Conservation (phyloP, 2,888 invertebrate species). For the Spicauda simplicius region DNA sequence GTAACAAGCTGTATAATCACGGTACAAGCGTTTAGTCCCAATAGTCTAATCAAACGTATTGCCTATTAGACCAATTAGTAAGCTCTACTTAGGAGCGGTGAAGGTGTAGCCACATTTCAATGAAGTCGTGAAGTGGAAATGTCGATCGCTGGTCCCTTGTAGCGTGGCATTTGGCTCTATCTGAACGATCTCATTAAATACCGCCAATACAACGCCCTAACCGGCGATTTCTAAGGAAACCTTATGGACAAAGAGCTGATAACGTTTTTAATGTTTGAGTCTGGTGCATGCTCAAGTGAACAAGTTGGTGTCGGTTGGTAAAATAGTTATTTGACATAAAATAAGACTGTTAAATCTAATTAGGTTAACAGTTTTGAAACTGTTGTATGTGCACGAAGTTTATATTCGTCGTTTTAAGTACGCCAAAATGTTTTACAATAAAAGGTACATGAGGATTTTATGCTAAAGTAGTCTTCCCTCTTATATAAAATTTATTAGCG, state of each 20-base stretch:
- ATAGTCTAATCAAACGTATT: slow-evolving; percentile 14
- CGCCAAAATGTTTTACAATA: no score
- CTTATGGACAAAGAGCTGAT: slow-evolving; percentile 21
- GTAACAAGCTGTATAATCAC: slow-evolving; percentile 12
- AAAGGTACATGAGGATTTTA: no score
- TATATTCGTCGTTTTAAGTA: no score
- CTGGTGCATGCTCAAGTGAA: not conserved
- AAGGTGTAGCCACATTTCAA: slow-evolving; percentile 41
- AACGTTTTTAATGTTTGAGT: slow-evolving; percentile 15
- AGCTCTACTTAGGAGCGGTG: slow-evolving; percentile 32
- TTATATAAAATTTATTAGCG: no score
- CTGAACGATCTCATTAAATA: slow-evolving; percentile 69
- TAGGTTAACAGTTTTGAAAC: not conserved
- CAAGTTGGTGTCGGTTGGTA: not conserved
- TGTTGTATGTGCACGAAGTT: no score
- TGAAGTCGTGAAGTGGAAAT: slow-evolving; percentile 61
- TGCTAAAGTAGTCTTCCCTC: no score
- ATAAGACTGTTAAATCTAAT: not conserved
- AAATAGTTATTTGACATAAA: not conserved
- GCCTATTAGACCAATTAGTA: slow-evolving; percentile 27
- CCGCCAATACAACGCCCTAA: slow-evolving; percentile 59
- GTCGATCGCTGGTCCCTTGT: slow-evolving; percentile 59
- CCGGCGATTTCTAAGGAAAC: slow-evolving; percentile 50
- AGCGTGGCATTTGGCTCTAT: slow-evolving; percentile 74
- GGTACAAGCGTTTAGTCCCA: slow-evolving; percentile 13